These are phyloP conservation scores for Morone chrysops DNA, from an alignment of 2,113 vertebrate genomes.

Conservation along the genomic window DNA sequence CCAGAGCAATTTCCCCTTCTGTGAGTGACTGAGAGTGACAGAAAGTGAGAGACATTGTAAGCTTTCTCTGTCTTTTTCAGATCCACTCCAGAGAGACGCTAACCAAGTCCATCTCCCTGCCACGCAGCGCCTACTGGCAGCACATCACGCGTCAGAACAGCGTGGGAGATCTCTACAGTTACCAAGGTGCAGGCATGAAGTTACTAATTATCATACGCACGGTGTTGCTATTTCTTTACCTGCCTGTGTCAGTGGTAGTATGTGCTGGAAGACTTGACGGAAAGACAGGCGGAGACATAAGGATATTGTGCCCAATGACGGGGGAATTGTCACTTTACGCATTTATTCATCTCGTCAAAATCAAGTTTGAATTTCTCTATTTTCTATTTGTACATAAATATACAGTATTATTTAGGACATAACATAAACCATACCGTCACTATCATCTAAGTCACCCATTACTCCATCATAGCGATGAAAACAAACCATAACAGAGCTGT, in stretches of 20 bases:
- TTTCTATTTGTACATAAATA: neutral
- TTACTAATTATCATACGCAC: slow-evolving; percentile 50
- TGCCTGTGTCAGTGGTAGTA: slow-evolving; percentile 19
- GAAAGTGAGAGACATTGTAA: slow-evolving; percentile 34
- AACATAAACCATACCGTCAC: neutral
- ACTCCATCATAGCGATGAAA: neutral
- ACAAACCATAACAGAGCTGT: neutral
- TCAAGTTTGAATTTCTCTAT: neutral
- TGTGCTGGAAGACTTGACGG: neutral
- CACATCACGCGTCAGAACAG: slow-evolving; percentile 98
- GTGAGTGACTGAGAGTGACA: slow-evolving; percentile 56
- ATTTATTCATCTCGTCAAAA: neutral
- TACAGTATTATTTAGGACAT: neutral
- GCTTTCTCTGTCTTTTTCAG: slow-evolving; percentile 83
- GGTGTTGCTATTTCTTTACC: slow-evolving; percentile 32
- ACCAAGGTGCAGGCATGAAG: slow-evolving; percentile 89
- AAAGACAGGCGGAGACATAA: slow-evolving; percentile 8
- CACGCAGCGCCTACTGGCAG: slow-evolving; percentile 98
- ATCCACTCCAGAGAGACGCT: slow-evolving; percentile 93
- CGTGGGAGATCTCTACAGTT: slow-evolving; percentile 96
- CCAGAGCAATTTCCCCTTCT: slow-evolving; percentile 28
- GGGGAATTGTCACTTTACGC: neutral
- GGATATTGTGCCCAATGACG: neutral
- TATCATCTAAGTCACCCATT: neutral
- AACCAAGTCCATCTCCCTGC: slow-evolving; percentile 96